phyloP scores from a whole-genome alignment of 2,797 vertebrate species.

The Paedocypris micromegethes region DNA sequence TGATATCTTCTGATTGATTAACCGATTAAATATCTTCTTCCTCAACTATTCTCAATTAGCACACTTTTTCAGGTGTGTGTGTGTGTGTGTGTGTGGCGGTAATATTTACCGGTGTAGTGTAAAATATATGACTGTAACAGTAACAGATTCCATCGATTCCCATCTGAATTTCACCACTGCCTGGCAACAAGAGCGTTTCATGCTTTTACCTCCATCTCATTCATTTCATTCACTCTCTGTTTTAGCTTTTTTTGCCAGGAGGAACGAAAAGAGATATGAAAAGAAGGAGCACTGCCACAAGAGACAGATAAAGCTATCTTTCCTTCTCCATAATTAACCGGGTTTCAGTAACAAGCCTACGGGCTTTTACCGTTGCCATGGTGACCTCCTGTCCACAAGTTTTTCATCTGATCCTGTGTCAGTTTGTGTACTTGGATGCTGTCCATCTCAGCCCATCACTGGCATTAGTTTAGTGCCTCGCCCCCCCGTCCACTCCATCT shows the following conservation, averaged over 20 bases:
- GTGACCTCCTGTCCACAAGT: conserved; percentile 46
- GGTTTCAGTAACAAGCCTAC: conserved; percentile 51
- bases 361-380: conserved; percentile 50
- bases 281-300: conserved; percentile 26
- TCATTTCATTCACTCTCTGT: conserved; percentile 8
- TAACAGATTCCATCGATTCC: conserved; percentile 9
- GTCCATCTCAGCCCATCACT: conserved; percentile 36
- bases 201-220: conserved; percentile 5
- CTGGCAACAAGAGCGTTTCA: not conserved
- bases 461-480: conserved; percentile 38
- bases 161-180: conserved; percentile 1
- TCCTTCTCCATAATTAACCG: conserved; percentile 50
- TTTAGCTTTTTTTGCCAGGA: not conserved
- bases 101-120: too few relatives aligned
- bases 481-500: conserved; percentile 8
- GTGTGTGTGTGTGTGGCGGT: too few relatives aligned
- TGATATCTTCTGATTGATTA: too few relatives aligned
- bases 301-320: conserved; percentile 46
- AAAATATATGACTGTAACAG: not conserved
- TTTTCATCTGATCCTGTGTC: conserved; percentile 41
- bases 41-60: too few relatives aligned
- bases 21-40: too few relatives aligned
- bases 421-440: conserved; percentile 40
- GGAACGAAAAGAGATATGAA: not conserved
- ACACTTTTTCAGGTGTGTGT: too few relatives aligned